Evolutionary conservation across 2,113 vertebrate species (phyloP), one percentile per base, ranked within the genome.

Genomic region (Brachyistius frenatus): DNA sequence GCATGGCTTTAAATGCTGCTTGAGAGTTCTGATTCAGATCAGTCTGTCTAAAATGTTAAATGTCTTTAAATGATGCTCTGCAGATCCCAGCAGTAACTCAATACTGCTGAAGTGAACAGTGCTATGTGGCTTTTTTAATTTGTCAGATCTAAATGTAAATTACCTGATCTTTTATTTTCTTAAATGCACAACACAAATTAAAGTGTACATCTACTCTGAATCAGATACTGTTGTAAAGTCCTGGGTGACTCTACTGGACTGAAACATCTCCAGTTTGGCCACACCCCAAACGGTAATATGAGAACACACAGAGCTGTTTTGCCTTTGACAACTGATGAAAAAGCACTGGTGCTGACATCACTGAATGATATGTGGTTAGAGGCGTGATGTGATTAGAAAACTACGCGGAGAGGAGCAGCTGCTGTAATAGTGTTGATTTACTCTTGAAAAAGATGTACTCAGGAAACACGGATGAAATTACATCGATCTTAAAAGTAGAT

Each of bases 1-100:
- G 55, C 50, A 31, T 7, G 53, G 13, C 16, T 74, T 64, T 86
- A 83, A 82, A 78, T 50, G 0, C 32, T 74, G 56, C 71, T 64
- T 39, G 3, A 46, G 49, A 86, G 57, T 50, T 11, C 30, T 23
- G 8, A 64, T 57, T 64, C 23, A 6, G 35, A 55, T 7, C 41
- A 49, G 23, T 23, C 23, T 23, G 23, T 23, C 23, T 23, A 23
- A 23, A 23, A 23, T 23, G 23, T 23, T 23, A 23, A 23, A 23
- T 23, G 23, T 23, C 23, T 23, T 23, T 23, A 23, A 23, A 23
- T 23, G 23, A 23, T 1, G 23, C 23, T 23, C 23, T 23, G 23
- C 23, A 23, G 23, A 23, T 23, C 23, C 23, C 23, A 23, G 23
- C 23, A 52, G 66, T 60, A 52, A 76, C 30, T 23, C 23, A 23